A percentile compares a stretch with the other conserved stretches of the same genome.
Evolutionary conservation across 2,888 invertebrate genomes (phyloP).

Genomic region (Blastobasis lacticolella): DNA sequence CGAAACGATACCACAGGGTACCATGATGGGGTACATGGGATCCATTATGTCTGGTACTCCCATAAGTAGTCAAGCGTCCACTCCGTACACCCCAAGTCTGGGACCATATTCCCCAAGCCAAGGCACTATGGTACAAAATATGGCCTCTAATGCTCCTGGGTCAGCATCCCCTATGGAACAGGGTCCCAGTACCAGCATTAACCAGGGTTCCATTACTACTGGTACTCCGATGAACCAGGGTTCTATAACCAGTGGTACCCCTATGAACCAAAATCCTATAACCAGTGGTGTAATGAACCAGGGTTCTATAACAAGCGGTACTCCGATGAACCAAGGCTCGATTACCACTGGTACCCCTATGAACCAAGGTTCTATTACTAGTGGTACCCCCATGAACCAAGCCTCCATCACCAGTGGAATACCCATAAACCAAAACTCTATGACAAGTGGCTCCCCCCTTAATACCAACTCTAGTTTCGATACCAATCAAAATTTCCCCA

Average conservation of each 20-base stretch:
- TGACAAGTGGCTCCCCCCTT: constrained; percentile 17
- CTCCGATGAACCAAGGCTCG: constrained; percentile 19
- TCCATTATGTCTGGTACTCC: constrained; percentile 31
- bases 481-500: constrained; percentile 4
- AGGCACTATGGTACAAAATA: constrained; percentile 13
- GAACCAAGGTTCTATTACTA: constrained; percentile 15
- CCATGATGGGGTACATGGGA: constrained; percentile 40
- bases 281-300: constrained; percentile 3
- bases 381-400: constrained; percentile 16
- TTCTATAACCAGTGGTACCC: constrained; percentile 19
- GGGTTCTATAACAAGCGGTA: constrained; percentile 28
- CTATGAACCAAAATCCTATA: constrained; percentile 5
- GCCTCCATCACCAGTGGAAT: constrained; percentile 26
- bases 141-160: no score
- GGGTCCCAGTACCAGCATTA: not conserved
- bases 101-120: constrained; percentile 27
- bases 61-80: constrained; percentile 22
- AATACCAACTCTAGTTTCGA: constrained; percentile 7
- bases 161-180: no score
- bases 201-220: constrained; percentile 16
- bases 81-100: constrained; percentile 29
- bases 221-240: constrained; percentile 20
- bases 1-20: constrained; percentile 59
- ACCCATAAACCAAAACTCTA: constrained; percentile 15
- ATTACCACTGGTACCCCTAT: constrained; percentile 25